Base-by-base conservation (phyloP, 2,113 vertebrate genomes). In the Coreoperca whiteheadi region DNA sequence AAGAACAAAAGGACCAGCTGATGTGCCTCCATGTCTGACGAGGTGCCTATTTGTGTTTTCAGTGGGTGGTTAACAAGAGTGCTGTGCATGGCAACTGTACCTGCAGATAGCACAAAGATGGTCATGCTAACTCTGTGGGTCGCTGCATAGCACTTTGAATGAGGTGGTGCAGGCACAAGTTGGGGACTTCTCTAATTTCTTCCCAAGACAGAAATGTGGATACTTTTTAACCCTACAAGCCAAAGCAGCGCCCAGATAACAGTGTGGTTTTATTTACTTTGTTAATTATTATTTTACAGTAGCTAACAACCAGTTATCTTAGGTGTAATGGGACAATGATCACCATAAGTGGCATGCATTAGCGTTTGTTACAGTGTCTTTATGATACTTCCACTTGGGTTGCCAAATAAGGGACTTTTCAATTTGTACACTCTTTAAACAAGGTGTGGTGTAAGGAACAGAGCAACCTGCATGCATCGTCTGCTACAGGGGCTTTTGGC, bases 11-110 rank as follows among this genome's bases (percentile, higher is more conserved):
- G 78, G 63, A 77, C 18, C 69, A 68, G 69, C 28, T 60, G 84
- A 61, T 67, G 83, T 63, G 72, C 74, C 76, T 87, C 64, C 30
- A 23, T 69, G 81, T 91, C 92, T 93, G 90, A 92, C 73, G 59
- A 89, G 82, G 82, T 79, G 78, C 77, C 89, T 90, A 81, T 91
- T 85, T 87, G 72, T 84, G 66, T 71, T 89, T 88, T 83, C 85
- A 76, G 81, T 84, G 87, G 80, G 74, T 85, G 88, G 91, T 83
- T 90, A 92, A 92, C 81, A 88, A 84, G 80, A 79, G 71, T 18
- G 74, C 65, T 73, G 70, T 74, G 32, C 32, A 34, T 39, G 87
- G 87, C 57, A 70, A 84, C 77, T 85, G 46, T 59, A 59, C 30
- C 43, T 57, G 16, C 2, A 73, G 79, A 87, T 83, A 79, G 84